Conservation (phyloP, 2,797 vertebrate genomes). For the Betta splendens region DNA sequence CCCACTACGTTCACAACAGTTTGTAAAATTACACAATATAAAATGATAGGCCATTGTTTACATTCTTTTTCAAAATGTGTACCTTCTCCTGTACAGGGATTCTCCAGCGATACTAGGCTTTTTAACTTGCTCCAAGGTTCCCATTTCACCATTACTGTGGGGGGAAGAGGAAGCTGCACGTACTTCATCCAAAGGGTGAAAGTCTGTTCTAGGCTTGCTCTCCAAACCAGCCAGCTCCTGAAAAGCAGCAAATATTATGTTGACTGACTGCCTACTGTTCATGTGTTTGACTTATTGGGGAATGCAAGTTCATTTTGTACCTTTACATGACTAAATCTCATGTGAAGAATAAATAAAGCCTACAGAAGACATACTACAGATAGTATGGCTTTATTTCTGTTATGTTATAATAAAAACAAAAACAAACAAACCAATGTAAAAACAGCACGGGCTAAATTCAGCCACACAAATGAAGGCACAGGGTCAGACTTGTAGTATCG, state of each 20-base stretch:
- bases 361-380: too few species aligned
- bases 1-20: too few species aligned
- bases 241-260: slow-evolving; percentile 6
- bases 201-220: slow-evolving; percentile 75
- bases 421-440: slow-evolving; percentile 6
- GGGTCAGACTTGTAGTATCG: slow-evolving; percentile 12
- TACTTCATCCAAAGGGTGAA: slow-evolving; percentile 74
- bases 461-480: slow-evolving; percentile 1
- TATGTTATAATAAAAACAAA: too few species aligned
- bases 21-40: too few species aligned
- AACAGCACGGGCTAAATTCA: slow-evolving; percentile 8
- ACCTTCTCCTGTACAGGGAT: slow-evolving; percentile 80
- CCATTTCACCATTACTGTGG: slow-evolving; percentile 66
- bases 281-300: background rate
- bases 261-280: background rate
- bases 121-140: slow-evolving; percentile 50
- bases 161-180: slow-evolving; percentile 76
- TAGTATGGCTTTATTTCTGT: too few species aligned
- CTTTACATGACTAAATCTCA: too few species aligned
- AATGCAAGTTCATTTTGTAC: background rate
- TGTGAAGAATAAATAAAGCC: too few species aligned
- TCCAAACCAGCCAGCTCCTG: slow-evolving; percentile 88
- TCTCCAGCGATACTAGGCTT: slow-evolving; percentile 80
- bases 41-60: background rate
- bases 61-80: slow-evolving; percentile 1